Evolutionary conservation across 35 echinoderm and acorn worm genomes (phyloP).

Genomic region (Lytechinus variegatus): DNA sequence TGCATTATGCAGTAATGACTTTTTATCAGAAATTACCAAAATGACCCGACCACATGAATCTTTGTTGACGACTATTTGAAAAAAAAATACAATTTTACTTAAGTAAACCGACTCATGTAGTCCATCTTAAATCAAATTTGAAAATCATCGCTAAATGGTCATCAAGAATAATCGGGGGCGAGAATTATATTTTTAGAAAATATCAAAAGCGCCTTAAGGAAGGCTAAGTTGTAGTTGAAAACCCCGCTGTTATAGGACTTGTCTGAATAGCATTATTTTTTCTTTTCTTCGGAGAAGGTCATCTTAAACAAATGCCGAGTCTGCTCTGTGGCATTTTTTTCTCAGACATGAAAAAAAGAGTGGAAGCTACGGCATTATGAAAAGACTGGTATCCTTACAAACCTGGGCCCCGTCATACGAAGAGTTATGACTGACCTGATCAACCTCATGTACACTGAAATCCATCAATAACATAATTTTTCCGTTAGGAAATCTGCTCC

Average conservation of each 20-base stretch:
- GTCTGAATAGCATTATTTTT: conserved; percentile 6
- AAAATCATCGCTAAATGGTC: background rate
- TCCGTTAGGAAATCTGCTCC: too few species aligned
- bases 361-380: background rate
- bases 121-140: background rate
- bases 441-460: too few species aligned
- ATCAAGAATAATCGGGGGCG: background rate
- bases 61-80: too few species aligned
- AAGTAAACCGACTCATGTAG: too few species aligned
- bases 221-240: background rate
- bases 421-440: too few species aligned
- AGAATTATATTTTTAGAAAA: background rate
- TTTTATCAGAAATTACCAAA: too few species aligned
- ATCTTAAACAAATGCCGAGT: conserved; percentile 3
- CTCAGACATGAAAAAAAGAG: background rate
- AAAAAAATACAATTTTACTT: too few species aligned
- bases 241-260: background rate
- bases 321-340: background rate
- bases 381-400: background rate
- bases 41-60: too few species aligned
- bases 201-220: background rate
- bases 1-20: too few species aligned
- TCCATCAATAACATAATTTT: too few species aligned
- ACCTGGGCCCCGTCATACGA: too few species aligned
- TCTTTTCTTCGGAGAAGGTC: background rate